These are phyloP conservation scores for Ostrea denselamellosa DNA, from an alignment of 1,140 invertebrate species.

Conservation along the genomic window DNA sequence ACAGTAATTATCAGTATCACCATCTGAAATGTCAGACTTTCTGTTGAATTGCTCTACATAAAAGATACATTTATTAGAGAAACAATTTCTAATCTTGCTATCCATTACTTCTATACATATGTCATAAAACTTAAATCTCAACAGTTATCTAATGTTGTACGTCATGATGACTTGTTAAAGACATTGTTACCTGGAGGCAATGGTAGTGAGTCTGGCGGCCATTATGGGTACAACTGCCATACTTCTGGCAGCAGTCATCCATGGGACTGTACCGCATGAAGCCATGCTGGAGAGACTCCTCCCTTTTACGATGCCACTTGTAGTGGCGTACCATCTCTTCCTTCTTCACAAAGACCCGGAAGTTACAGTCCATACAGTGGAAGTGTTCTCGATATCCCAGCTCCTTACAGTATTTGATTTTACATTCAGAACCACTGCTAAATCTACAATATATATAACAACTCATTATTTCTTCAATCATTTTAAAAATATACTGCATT, in stretches of 20 bases:
- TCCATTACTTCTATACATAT: too few relatives aligned
- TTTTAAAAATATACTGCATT: too few relatives aligned
- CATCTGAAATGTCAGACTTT: too few relatives aligned
- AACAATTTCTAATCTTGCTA: too few relatives aligned
- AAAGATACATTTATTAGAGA: too few relatives aligned
- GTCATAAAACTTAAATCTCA: too few relatives aligned
- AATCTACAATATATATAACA: slow-evolving; percentile 78
- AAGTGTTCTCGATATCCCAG: slow-evolving; percentile 95
- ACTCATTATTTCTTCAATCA: too few relatives aligned
- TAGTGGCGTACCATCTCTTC: slow-evolving; percentile 99
- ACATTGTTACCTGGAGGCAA: slow-evolving; percentile 88
- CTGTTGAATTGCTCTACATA: too few relatives aligned
- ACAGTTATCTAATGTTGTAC: too few relatives aligned
- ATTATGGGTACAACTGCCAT: slow-evolving; percentile 91
- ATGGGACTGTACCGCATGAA: slow-evolving; percentile 96
- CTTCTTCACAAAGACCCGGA: slow-evolving; percentile 94
- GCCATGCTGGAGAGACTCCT: slow-evolving; percentile 96
- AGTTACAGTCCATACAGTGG: slow-evolving; percentile 94
- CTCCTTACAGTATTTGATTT: slow-evolving; percentile 88
- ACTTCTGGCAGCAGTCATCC: slow-evolving; percentile 92
- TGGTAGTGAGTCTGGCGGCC: slow-evolving; percentile 99
- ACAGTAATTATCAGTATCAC: too few relatives aligned
- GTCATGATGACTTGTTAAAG: neutral
- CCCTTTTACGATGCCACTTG: slow-evolving; percentile 99
- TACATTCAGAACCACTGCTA: slow-evolving; percentile 87